Base-by-base conservation (phyloP, 2,113 vertebrate genomes). In the Lasiurus borealis region DNA sequence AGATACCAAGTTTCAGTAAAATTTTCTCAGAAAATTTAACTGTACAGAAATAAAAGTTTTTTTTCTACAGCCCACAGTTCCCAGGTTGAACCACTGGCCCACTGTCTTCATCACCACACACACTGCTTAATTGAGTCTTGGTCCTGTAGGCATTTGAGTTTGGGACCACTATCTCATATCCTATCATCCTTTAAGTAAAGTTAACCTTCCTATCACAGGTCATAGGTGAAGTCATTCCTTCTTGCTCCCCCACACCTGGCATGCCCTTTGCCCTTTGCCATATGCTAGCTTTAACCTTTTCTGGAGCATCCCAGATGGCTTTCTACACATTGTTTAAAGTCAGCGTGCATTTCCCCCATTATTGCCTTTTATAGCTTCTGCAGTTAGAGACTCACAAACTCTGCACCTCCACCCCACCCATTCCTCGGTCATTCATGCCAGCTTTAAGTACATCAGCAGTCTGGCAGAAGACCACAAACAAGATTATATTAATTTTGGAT, bases 1-100 rank as follows among this genome's bases (percentile, higher is more conserved):
- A 46, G 68, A 90, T 50, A 15, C 34, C 66, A 52, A n/a, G 31
- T 62, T 8, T 76, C 68, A 46, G 54, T 88, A 57, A 97, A 57
- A 84, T 76, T 78, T 62, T 23, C 23, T 75, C 66, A 85, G 85
- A 71, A 93, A 95, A 71, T 40, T 44, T 88, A 85, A 77, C 9
- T n/a, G 29, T 82, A 19, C 14, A 88, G 62, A 94, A 91, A 52
- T 9, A 59, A 8, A 54, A 52, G 16, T 59, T 54, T 88, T 91
- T 91, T 54, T 62, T 93, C 14, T 82, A 5, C 34, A 44, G 18
- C n/a, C 31, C 27, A 1, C 21, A 19, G 0, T 81, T 85, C 34
- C 73, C 48, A 25, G 54, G 31, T 7, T 52, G 62, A 94, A 19
- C 48, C 16, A 15, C 25, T 14, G 2, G 4, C 12, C 66, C n/a